Evolutionary conservation across 2,797 vertebrate species (phyloP).

Genomic region (Smutsia temminckii): DNA sequence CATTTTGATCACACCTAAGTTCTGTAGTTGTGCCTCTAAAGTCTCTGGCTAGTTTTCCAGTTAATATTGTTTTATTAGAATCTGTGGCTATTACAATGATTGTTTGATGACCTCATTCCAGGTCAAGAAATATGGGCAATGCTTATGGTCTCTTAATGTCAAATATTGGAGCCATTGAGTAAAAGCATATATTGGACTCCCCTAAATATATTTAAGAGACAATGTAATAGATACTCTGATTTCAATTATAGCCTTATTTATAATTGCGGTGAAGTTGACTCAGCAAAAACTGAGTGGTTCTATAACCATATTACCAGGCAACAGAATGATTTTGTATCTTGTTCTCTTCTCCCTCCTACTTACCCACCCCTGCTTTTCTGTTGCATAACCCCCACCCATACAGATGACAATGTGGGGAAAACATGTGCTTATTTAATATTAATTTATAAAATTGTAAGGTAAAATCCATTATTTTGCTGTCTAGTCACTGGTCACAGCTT

Average conservation of each 20-base stretch:
- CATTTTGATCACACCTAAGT: neutral
- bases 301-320: constrained; percentile 47
- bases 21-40: neutral
- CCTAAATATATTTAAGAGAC: constrained; percentile 9
- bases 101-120: constrained; percentile 22
- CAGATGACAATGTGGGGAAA: constrained; percentile 41
- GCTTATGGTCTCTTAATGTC: neutral
- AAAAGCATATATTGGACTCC: neutral
- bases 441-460: constrained; percentile 7
- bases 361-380: constrained; percentile 41
- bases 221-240: constrained; percentile 35
- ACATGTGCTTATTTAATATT: constrained; percentile 23
- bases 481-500: neutral
- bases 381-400: constrained; percentile 33
- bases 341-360: constrained; percentile 47
- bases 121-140: constrained; percentile 10
- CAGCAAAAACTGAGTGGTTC: constrained; percentile 4
- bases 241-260: neutral
- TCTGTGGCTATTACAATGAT: neutral
- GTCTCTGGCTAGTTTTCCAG: neutral
- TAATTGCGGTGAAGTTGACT: neutral
- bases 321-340: constrained; percentile 43
- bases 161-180: constrained; percentile 13
- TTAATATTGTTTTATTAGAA: constrained; percentile 37
- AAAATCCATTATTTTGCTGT: constrained; percentile 9